Base-by-base conservation (phyloP, 2,113 vertebrate genomes). In the Atherinomorus stipes region DNA sequence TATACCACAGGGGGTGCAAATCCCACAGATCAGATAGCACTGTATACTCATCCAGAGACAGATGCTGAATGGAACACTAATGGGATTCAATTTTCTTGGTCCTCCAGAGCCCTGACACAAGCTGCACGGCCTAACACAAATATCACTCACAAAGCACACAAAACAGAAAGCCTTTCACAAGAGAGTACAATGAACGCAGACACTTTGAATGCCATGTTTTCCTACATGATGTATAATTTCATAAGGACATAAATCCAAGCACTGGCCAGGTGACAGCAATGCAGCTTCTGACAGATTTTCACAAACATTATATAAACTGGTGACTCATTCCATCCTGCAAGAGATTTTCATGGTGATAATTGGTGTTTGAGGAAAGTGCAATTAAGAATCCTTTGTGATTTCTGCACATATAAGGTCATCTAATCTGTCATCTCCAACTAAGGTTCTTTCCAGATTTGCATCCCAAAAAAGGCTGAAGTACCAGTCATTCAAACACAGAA, bases 31-130 rank as follows among this genome's bases (percentile, higher is more conserved):
- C 68, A 75, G 68, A 80, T 76, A 65, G 81, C 47, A 22, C 76
- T 34, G 78, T 42, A 15, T 54, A 52, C 76, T 79, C 78, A 78
- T 58, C 50, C 67, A 44, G 64, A 72, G 67, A 84, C 81, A 68
- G 58, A 37, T 65, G 56, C 31, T 42, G 79, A 88, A 90, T 80
- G 28, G 44, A 66, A 75, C 78, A 53, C 71, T 87, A 86, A 89
- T 84, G 64, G 71, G 85, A 86, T 90, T 84, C 78, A 62, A 85
- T 84, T 89, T 87, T 61, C 81, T 34, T 76, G 81, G 81, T 81
- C 57, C 81, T 83, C 74, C 56, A 50, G 74, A 85, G 76, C 62
- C 64, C 68, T 28, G 70, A 71, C 62, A 83, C 54, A 16, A 74
- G 78, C 63, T 34, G 67, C 18, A 53, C 75, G 44, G 82, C 66